Evolutionary conservation across 2,113 vertebrate species (phyloP).

Genomic region (Daboia siamensis): DNA sequence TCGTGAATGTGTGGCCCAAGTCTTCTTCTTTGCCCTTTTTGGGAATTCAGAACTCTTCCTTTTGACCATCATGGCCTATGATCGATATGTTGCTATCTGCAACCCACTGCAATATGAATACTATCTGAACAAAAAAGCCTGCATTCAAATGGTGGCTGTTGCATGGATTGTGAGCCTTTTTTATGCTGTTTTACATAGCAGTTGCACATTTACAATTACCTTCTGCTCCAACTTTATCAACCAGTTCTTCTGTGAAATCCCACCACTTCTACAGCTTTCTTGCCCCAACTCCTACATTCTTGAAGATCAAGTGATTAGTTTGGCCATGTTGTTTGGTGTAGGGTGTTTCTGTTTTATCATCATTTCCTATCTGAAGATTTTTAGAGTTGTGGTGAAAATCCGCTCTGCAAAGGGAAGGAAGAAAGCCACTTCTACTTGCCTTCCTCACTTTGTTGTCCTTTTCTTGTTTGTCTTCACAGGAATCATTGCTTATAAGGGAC

Average conservation of each 20-base stretch:
- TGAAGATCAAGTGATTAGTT: not conserved
- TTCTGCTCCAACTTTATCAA: not conserved
- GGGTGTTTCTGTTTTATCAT: conserved; percentile 9
- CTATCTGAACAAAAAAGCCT: too few relatives aligned
- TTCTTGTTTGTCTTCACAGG: conserved; percentile 34
- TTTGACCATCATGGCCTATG: not conserved
- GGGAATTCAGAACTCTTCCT: not conserved
- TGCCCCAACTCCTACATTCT: not conserved
- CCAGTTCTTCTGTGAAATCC: too few relatives aligned
- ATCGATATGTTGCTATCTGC: too few relatives aligned
- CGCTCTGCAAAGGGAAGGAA: conserved; percentile 22
- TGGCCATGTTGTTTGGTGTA: not conserved
- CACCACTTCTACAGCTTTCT: not conserved
- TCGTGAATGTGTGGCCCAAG: conserved; percentile 43
- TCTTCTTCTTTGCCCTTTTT: conserved; percentile 47
- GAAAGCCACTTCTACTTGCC: conserved; percentile 43
- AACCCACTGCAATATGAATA: too few relatives aligned
- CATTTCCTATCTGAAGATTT: conserved; percentile 26
- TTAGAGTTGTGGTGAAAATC: conserved; percentile 25
- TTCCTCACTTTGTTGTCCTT: conserved; percentile 30
- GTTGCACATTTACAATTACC: not conserved
- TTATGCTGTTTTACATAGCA: not conserved
- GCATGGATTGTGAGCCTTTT: not conserved
- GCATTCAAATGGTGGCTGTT: not conserved
- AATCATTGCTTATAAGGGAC: conserved; percentile 29